phyloP scores from a whole-genome alignment of 2,113 vertebrate species.

The Tympanuchus pallidicinctus region DNA sequence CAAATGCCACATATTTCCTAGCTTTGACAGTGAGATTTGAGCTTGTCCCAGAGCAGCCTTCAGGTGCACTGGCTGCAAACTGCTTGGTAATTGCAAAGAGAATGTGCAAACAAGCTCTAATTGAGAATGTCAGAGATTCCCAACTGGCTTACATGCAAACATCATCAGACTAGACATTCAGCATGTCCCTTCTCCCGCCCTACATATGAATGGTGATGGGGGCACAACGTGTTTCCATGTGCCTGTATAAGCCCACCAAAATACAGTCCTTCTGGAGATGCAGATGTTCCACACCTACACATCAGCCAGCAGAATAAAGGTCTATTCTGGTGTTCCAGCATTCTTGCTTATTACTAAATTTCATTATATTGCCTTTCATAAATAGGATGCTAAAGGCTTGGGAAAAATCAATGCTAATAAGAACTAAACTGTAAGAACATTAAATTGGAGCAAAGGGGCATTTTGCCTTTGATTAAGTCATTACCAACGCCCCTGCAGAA shows the following conservation, averaged over 20 bases:
- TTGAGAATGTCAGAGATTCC: constrained; percentile 57
- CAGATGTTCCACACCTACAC: background rate
- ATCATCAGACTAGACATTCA: background rate
- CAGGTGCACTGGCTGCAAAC: background rate
- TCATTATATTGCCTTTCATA: constrained; percentile 18
- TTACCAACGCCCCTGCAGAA: background rate
- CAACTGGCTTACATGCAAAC: constrained; percentile 6
- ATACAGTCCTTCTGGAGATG: background rate
- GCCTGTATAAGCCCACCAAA: background rate
- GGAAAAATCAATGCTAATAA: constrained; percentile 29
- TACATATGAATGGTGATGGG: background rate
- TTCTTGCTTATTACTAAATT: constrained; percentile 5
- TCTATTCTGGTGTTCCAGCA: background rate
- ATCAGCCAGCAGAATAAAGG: background rate
- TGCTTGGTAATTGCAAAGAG: constrained; percentile 25
- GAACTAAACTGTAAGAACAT: background rate
- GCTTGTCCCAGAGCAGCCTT: constrained; percentile 14
- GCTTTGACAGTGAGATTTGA: background rate
- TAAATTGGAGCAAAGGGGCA: constrained; percentile 1
- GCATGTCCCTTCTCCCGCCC: background rate
- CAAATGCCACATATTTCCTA: constrained; percentile 36
- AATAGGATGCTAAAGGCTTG: constrained; percentile 12
- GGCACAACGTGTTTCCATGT: background rate
- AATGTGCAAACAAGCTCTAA: constrained; percentile 28
- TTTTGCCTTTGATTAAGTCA: constrained; percentile 30